These are phyloP conservation scores for Phylloscopus trochilus DNA, from an alignment of 2,113 vertebrate genomes.

Conservation along the genomic window DNA sequence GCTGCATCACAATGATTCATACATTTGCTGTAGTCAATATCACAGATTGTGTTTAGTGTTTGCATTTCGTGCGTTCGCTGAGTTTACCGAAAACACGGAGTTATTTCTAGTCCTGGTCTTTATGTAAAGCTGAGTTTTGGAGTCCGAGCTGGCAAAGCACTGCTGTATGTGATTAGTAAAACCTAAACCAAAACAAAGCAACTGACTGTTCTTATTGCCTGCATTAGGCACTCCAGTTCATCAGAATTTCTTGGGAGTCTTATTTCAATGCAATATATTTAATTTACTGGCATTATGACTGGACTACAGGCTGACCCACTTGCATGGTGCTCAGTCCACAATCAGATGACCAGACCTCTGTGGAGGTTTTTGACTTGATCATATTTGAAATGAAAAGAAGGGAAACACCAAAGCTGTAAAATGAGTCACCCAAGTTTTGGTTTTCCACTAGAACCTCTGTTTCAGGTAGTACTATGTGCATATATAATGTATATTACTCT, in stretches of 20 bases:
- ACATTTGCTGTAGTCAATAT: conserved; percentile 8
- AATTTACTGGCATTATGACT: neutral
- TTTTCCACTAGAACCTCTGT: neutral
- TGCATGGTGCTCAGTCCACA: neutral
- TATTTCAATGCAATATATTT: neutral
- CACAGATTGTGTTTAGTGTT: conserved; percentile 52
- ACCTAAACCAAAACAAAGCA: neutral
- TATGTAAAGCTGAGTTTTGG: neutral
- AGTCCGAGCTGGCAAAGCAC: neutral
- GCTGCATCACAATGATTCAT: conserved; percentile 26
- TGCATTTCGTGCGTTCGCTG: neutral
- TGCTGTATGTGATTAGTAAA: neutral
- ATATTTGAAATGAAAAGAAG: neutral
- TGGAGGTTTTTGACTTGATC: conserved; percentile 1
- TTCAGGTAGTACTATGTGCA: neutral
- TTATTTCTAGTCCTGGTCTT: conserved; percentile 6
- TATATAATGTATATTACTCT: neutral
- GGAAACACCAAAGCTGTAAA: neutral
- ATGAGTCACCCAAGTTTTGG: neutral
- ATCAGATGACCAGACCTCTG: neutral
- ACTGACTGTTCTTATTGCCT: neutral
- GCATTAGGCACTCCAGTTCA: neutral
- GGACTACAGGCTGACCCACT: neutral
- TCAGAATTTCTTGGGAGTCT: neutral
- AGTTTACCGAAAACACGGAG: conserved; percentile 24